A percentile compares a stretch with the other conserved stretches of the same genome.
phyloP scores from a whole-genome alignment of 2,113 vertebrate genomes.

The Actinemys pallida region DNA sequence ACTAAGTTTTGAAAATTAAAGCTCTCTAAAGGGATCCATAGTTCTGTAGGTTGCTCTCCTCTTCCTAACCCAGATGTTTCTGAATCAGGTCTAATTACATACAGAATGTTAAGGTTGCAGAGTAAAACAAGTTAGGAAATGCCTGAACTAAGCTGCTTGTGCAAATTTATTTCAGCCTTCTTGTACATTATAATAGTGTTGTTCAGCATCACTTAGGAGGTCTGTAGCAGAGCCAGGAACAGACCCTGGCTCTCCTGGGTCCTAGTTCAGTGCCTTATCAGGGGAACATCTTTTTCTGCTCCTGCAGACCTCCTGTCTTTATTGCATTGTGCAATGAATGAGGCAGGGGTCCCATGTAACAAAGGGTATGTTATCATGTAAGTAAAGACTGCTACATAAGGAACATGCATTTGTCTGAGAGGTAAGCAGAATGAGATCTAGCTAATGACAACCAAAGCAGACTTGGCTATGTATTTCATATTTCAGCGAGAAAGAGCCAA shows the following conservation, averaged over 20 bases:
- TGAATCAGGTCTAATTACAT: constrained; percentile 28
- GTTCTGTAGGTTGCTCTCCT: neutral
- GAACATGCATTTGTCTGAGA: neutral
- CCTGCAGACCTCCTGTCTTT: accelerated
- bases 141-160: neutral
- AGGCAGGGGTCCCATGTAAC: neutral
- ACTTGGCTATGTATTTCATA: neutral
- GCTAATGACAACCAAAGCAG: neutral
- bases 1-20: constrained; percentile 22
- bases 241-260: constrained; percentile 19
- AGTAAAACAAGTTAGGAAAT: constrained; percentile 26
- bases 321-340: neutral
- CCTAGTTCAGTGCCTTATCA: constrained; percentile 11
- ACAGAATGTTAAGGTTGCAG: neutral
- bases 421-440: neutral
- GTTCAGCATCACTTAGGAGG: neutral
- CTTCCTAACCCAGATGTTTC: constrained; percentile 28
- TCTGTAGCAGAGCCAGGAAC: constrained; percentile 10
- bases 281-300: neutral
- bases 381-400: neutral
- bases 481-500: neutral
- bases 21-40: constrained; percentile 11
- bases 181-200: neutral
- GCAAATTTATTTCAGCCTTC: neutral
- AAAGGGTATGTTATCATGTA: neutral